Percentiles rank a stretch among this genome's conserved stretches.
Evolutionary conservation across 2,888 invertebrate species (phyloP).

Genomic region (Archips xylosteana): DNA sequence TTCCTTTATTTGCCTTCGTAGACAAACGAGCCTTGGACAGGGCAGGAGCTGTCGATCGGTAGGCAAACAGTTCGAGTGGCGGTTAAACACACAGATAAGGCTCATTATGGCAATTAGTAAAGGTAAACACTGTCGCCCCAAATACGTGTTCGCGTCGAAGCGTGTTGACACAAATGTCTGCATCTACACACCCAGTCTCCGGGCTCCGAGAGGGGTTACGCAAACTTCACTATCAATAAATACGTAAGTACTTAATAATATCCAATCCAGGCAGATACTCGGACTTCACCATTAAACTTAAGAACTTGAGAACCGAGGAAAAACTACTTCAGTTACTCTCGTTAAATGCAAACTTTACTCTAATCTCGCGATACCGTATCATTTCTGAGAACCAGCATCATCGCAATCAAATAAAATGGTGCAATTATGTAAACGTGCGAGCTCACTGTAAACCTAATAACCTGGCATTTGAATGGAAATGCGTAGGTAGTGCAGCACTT

Average conservation of each 20-base stretch:
- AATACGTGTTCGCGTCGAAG: conserved; percentile 50
- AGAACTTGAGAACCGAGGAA: background rate
- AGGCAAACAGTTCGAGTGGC: conserved; percentile 71
- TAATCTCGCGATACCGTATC: conserved; percentile 8
- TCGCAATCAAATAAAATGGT: conserved; percentile 31
- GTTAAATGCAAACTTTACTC: background rate
- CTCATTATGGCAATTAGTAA: conserved; percentile 80
- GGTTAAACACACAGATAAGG: conserved; percentile 72
- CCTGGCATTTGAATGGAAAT: conserved; percentile 36
- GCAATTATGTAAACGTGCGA: conserved; percentile 30
- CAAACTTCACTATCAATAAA: conserved; percentile 18
- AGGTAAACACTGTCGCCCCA: conserved; percentile 75
- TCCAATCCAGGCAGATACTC: background rate
- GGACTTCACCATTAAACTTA: background rate
- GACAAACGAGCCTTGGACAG: conserved; percentile 58
- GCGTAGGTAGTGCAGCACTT: conserved; percentile 27
- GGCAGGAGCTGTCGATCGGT: conserved; percentile 63
- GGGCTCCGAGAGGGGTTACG: conserved; percentile 9
- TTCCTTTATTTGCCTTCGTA: conserved; percentile 13
- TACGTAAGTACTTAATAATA: background rate
- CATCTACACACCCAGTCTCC: conserved; percentile 26
- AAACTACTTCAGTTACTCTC: background rate
- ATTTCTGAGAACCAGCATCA: conserved; percentile 22
- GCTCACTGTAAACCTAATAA: conserved; percentile 22
- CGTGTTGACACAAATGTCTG: conserved; percentile 56